phyloP scores from a whole-genome alignment of 2,797 vertebrate species.

The Nasua narica region DNA sequence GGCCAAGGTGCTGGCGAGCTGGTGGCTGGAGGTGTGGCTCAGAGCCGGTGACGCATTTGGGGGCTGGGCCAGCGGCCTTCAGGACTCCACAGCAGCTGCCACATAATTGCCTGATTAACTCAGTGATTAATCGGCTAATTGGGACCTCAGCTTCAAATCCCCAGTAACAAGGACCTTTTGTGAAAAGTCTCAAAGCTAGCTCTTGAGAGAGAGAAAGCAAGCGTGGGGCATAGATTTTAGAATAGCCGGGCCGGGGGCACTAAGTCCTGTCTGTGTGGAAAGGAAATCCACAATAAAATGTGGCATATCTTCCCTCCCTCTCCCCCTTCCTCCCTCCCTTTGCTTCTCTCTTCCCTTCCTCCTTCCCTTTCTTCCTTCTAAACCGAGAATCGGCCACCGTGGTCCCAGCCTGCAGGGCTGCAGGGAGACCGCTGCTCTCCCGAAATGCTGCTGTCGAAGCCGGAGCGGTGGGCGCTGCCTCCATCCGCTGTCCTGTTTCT shows the following conservation, averaged over 20 bases:
- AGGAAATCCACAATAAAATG: neutral
- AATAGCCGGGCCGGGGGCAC: neutral
- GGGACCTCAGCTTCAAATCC: slow-evolving; percentile 79
- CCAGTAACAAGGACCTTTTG: slow-evolving; percentile 80
- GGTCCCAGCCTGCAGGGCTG: neutral
- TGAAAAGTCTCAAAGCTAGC: slow-evolving; percentile 70
- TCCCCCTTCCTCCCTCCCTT: neutral
- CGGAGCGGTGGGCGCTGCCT: neutral
- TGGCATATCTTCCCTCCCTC: rapidly evolving
- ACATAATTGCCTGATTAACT: slow-evolving; percentile 85
- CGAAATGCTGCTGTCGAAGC: rapidly evolving
- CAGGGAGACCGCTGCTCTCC: neutral
- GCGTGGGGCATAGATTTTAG: neutral
- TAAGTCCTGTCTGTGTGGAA: neutral
- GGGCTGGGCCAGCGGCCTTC: slow-evolving; percentile 77
- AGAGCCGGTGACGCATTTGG: slow-evolving; percentile 80
- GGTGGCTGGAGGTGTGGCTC: slow-evolving; percentile 76
- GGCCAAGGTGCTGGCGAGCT: slow-evolving; percentile 46
- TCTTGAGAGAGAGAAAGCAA: slow-evolving; percentile 40
- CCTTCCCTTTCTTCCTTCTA: neutral
- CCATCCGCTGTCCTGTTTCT: neutral
- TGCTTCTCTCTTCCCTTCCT: neutral
- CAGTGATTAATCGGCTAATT: slow-evolving; percentile 85
- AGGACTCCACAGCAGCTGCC: slow-evolving; percentile 81
- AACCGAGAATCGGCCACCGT: neutral